These are phyloP conservation scores for Pyrochroa serraticornis DNA, from an alignment of 2,888 invertebrate species.

Conservation along the genomic window DNA sequence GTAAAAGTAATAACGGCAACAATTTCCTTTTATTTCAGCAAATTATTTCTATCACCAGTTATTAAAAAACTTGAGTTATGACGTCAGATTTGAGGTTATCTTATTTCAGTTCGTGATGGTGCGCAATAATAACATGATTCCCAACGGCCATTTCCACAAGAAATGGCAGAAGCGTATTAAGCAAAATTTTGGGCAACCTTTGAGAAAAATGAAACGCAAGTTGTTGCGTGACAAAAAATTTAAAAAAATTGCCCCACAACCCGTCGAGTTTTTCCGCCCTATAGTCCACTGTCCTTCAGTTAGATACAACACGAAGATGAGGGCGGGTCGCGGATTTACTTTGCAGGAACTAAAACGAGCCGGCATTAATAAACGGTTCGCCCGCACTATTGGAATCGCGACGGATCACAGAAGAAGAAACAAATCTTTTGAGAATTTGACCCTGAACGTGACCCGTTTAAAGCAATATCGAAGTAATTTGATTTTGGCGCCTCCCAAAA, in stretches of 20 bases:
- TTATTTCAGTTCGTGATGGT: slow-evolving; percentile 58
- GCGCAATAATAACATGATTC: slow-evolving; percentile 94
- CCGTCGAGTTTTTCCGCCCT: slow-evolving; percentile 82
- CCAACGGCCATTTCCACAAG: slow-evolving; percentile 98
- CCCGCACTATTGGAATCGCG: slow-evolving; percentile 88
- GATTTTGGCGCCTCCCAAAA: slow-evolving; percentile 90
- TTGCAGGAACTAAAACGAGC: slow-evolving; percentile 91
- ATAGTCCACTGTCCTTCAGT: slow-evolving; percentile 90
- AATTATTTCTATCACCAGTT: no score
- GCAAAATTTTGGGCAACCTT: slow-evolving; percentile 97
- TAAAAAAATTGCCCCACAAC: slow-evolving; percentile 83
- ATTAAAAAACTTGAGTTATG: no score
- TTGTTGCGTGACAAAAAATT: slow-evolving; percentile 86
- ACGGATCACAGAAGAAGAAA: slow-evolving; percentile 92
- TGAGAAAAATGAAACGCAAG: slow-evolving; percentile 83
- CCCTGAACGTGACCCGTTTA: slow-evolving; percentile 87
- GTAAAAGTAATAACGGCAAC: no score
- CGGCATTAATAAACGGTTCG: slow-evolving; percentile 79
- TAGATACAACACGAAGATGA: slow-evolving; percentile 88
- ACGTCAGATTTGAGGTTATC: slow-evolving; percentile 32
- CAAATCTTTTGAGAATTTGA: slow-evolving; percentile 87
- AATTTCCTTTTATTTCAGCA: no score
- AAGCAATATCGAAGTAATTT: slow-evolving; percentile 91
- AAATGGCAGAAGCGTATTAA: slow-evolving; percentile 96
- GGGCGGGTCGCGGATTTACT: slow-evolving; percentile 93